phyloP scores from a whole-genome alignment of 2,797 vertebrate species.

The Menidia menidia region DNA sequence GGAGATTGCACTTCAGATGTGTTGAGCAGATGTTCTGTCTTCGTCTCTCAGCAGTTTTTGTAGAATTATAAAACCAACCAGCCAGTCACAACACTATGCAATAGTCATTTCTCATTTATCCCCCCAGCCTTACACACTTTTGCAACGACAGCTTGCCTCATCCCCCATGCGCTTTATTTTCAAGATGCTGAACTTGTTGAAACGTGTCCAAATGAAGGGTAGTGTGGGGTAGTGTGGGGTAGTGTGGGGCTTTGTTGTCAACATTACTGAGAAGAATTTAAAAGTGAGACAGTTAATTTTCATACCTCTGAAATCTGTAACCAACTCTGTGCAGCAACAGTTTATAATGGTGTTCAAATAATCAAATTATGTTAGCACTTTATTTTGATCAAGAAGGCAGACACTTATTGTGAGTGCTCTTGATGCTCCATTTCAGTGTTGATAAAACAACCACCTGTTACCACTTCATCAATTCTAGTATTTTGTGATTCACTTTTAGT shows the following conservation, averaged over 20 bases:
- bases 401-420: constrained; percentile 14
- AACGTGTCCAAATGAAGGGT: constrained; percentile 35
- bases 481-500: constrained; percentile 20
- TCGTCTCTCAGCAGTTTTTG: constrained; percentile 65
- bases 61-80: constrained; percentile 68
- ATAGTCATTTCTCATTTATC: constrained; percentile 64
- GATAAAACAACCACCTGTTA: constrained; percentile 45
- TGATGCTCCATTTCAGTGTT: constrained; percentile 23
- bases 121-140: not conserved
- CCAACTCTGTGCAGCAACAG: constrained; percentile 19
- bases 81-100: constrained; percentile 55
- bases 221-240: constrained; percentile 22
- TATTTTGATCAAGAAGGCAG: constrained; percentile 35
- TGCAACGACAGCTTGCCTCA: constrained; percentile 54
- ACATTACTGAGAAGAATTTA: constrained; percentile 26
- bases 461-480: constrained; percentile 24
- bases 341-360: constrained; percentile 39
- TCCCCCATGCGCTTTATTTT: constrained; percentile 46
- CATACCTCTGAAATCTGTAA: constrained; percentile 6
- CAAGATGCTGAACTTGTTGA: constrained; percentile 47
- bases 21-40: constrained; percentile 75
- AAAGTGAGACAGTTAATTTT: constrained; percentile 38
- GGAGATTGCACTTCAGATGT: constrained; percentile 63
- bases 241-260: constrained; percentile 21
- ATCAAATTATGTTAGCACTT: constrained; percentile 43